Evolutionary conservation across 2,113 vertebrate genomes (phyloP), one percentile per base, ranked within the genome.

Genomic region (Corynorhinus townsendii): DNA sequence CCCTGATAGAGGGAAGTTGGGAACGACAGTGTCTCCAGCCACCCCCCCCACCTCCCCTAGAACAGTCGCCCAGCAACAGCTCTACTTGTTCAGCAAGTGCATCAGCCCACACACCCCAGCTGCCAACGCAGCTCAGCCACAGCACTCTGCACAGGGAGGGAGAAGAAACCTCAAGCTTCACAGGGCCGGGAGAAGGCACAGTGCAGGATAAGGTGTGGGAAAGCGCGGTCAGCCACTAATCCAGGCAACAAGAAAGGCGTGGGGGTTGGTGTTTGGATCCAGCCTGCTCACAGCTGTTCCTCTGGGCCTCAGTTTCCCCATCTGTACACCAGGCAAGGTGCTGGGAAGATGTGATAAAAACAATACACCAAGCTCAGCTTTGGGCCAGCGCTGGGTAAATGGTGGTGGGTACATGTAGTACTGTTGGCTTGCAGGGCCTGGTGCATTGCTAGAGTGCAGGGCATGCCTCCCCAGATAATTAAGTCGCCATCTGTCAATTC

Each of bases 1-100:
- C 88, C 17, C 38, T 5, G 56, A 71, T 75, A 84, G 43, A 83
- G 54, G 69, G 54, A 89, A 83, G 59, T 28, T 5, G 49, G 43
- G 64, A 86, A 62, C 7, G 1, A 22, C 79, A 33, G 2, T 0
- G 15, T 47, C 49, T 20, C 64, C 64, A n/a, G 64, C 28, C 71
- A n/a, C 76, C 52, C 11, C 62, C 35, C 59, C 38, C 47, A 20
- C 10, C 28, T 47, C 14, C 64, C 38, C 72, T 43, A 40, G 62
- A 24, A 38, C 92, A 84, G 96, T 97, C 72, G 59, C 97, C 69
- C 59, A 2, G 97, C 96, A 97, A 97, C 96, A 0, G 91, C 94
- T 83, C 71, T 35, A 79, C 62, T 76, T 17, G 49, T 9, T 89
- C 28, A 47, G 52, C 35, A 75, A 87, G 89, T 33, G 47, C 90